Conservation (phyloP, 2,888 invertebrate genomes). For the Dryadula phaetusa region DNA sequence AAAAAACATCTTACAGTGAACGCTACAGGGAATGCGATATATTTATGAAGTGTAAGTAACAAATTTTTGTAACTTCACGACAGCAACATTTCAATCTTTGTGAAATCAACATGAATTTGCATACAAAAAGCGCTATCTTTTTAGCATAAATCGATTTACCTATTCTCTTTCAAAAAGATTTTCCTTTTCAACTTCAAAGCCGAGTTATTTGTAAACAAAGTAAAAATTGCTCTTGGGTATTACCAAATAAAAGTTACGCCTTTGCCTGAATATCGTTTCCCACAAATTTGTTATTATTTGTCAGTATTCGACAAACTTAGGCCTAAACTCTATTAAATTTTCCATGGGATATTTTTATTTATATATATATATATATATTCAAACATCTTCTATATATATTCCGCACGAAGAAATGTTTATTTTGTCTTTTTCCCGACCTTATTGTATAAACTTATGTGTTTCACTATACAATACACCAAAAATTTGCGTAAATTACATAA, state of each 20-base stretch:
- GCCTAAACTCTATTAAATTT: not conserved
- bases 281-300: slow-evolving; percentile 31
- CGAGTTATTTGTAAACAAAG: slow-evolving; percentile 83
- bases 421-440: too few relatives aligned
- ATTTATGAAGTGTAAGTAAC: slow-evolving; percentile 51
- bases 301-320: slow-evolving; percentile 11
- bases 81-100: slow-evolving; percentile 79
- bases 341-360: not conserved
- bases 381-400: too few relatives aligned
- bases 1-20: not conserved
- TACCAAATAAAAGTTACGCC: slow-evolving; percentile 77
- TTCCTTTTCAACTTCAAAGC: slow-evolving; percentile 79
- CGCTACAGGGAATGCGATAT: not conserved
- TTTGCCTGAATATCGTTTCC: slow-evolving; percentile 66
- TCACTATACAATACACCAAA: too few relatives aligned
- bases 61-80: slow-evolving; percentile 74
- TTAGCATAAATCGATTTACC: slow-evolving; percentile 83
- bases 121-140: slow-evolving; percentile 82
- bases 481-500: too few relatives aligned
- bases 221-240: slow-evolving; percentile 80
- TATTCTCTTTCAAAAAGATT: slow-evolving; percentile 79
- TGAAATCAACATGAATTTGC: slow-evolving; percentile 82
- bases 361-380: too few relatives aligned
- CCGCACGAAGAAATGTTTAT: too few relatives aligned
- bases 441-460: too few relatives aligned